Evolutionary conservation across 2,113 vertebrate genomes (phyloP), one percentile per base, ranked within the genome.

Genomic region (Gobio gobio): DNA sequence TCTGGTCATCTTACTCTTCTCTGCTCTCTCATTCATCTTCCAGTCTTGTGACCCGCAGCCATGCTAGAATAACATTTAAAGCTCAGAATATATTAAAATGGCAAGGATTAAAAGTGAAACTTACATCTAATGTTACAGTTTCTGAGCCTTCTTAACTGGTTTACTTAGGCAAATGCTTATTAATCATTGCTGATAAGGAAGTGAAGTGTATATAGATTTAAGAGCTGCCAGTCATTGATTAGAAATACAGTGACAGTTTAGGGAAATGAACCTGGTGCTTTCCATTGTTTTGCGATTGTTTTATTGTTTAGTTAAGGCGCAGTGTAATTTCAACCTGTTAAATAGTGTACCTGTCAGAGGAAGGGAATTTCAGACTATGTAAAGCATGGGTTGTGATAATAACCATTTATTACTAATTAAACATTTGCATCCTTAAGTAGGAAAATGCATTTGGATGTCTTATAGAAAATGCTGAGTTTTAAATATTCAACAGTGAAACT

Each of bases 141-240:
- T 77, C 47, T n/a, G 75, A 36, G 36, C 2, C 51, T n/a, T 40
- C 33, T 40, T 40, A 36, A 59, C 76, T 24, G n/a, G 20, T 59
- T 78, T 78, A 29, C 26, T 36, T 56, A 49, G 72, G 74, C n/a
- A 22, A 5, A 58, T 72, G 36, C 16, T 6, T 76, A n/a, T 24
- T 78, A 43, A 40, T 59, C 33, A 43, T 78, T 78, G 36, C 10
- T 43, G 12, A 13, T 78, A 78, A 59, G 51, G 54, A 78, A 59
- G 76, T n/a, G 12, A 59, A 40, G 51, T 13, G 3, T 79, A 8
- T 79, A 63, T 63, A 45, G 77, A 63, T 79, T 79, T 26, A 63
- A 47, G 36, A 79, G 72, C 72, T 49, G 72, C 36, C 20, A 9
- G 40, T 74, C 22, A 43, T 74, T 22, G 12, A 73, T 73, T 13